Base-by-base conservation (phyloP, 2,888 invertebrate genomes). In the Augochlorella aurata region DNA sequence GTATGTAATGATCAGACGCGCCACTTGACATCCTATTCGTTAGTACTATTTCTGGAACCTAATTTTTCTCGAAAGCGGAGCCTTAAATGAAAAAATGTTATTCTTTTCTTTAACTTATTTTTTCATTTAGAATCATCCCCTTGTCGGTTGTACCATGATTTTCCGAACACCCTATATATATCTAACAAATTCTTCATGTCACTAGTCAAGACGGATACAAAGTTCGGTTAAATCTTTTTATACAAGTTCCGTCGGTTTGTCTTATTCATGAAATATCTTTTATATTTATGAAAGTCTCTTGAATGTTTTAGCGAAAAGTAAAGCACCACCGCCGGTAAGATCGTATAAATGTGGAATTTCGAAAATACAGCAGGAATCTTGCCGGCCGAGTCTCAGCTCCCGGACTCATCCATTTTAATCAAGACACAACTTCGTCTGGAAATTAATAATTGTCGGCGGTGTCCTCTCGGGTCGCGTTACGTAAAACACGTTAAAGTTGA, bases 391-490 rank as follows among this genome's bases (percentile, higher is more conserved):
- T n/a, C n/a, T 38, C 12, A 10, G 18, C n/a, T n/a, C 38, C 44
- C 10, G n/a, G 75, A 44, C 12, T 76, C 75, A 67, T 82, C 73
- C 78, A 82, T 76, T 83, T 84, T 81, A 78, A 84, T 83, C 52
- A 61, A 47, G 18, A 18, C 61, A 7, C 52, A 66, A 63, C 79
- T 75, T 68, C 68, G 44, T 72, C 72, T 69, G 47, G 66, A 73
- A 84, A 83, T 85, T 84, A 82, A 83, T 87, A 82, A 84, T 82
- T 84, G 74, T 52, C 12, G 21, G 14, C 16, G 71, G 82, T 29
- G 61, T 74, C 49, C 85, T 82, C 86, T 21, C 38, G 83, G 85
- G 88, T 72, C 63, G 68, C 77, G 74, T 88, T 86, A 86, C 77
- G 82, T 78, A 66, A 75, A 88, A 77, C 77, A 63, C 66, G 71